Conservation (phyloP, 2,888 invertebrate species). For the Netelia fuscicornis region DNA sequence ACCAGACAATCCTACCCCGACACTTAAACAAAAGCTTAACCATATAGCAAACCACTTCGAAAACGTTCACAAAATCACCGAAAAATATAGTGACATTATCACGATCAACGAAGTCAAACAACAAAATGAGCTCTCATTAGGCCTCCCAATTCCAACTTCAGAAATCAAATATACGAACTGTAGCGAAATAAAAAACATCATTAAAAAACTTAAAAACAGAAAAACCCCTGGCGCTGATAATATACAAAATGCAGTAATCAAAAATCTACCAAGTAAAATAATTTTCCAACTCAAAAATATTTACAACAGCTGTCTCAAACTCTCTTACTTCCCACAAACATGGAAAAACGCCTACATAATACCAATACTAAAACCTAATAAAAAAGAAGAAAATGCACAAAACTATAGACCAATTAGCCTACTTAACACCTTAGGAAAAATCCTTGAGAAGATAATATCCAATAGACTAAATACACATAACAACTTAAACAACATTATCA, state of each 20-base stretch:
- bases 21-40: conserved; percentile 51
- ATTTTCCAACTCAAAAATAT: no score
- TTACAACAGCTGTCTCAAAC: conserved; percentile 7
- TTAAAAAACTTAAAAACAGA: no score
- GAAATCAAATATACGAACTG: no score
- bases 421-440: conserved; percentile 66
- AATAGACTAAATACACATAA: conserved; percentile 51
- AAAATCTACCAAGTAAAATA: no score
- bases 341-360: conserved; percentile 35
- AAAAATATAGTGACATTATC: no score
- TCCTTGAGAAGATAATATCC: conserved; percentile 69
- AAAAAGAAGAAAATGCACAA: conserved; percentile 40
- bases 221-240: no score
- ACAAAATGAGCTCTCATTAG: no score
- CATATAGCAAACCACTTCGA: conserved; percentile 62
- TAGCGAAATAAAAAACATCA: no score
- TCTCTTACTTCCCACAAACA: background rate
- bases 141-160: no score
- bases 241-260: no score
- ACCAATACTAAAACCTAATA: conserved; percentile 70
- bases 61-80: conserved; percentile 40
- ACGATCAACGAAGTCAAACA: no score
- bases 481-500: conserved; percentile 8
- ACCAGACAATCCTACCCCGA: conserved; percentile 2
- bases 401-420: conserved; percentile 33